Percentiles rank a stretch among this genome's conserved stretches.
These are phyloP conservation scores for Anolis apletophallus DNA, from an alignment of 2,797 vertebrate genomes.

Conservation along the genomic window DNA sequence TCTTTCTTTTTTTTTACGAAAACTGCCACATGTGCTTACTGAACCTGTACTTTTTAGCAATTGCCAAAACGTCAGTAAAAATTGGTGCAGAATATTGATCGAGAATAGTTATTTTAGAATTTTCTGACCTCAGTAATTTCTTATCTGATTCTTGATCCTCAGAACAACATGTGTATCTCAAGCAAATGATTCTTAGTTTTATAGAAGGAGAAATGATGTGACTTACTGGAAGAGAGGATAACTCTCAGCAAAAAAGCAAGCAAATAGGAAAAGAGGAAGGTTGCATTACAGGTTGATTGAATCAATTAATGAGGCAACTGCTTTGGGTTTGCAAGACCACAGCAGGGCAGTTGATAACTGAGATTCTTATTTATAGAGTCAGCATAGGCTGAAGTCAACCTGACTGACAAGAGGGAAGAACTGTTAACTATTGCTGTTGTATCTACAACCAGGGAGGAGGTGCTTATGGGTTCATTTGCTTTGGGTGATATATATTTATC, in stretches of 20 bases:
- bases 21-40: neutral
- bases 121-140: neutral
- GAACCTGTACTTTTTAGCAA: neutral
- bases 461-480: neutral
- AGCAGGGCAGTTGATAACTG: too few relatives aligned
- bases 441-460: neutral
- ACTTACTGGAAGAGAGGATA: neutral
- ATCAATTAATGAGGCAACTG: too few relatives aligned
- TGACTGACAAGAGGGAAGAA: too few relatives aligned
- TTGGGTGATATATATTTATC: neutral
- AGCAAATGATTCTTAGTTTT: neutral
- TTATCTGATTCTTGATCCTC: neutral
- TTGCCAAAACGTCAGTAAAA: neutral
- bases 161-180: neutral
- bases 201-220: neutral
- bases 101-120: neutral
- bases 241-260: too few relatives aligned
- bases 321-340: too few relatives aligned
- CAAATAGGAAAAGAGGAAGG: too few relatives aligned
- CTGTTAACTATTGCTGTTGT: neutral
- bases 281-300: too few relatives aligned
- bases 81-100: neutral
- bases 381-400: too few relatives aligned
- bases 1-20: neutral
- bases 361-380: too few relatives aligned